Evolutionary conservation across 2,888 invertebrate species (phyloP).

Genomic region (Hyposoter dolosus): DNA sequence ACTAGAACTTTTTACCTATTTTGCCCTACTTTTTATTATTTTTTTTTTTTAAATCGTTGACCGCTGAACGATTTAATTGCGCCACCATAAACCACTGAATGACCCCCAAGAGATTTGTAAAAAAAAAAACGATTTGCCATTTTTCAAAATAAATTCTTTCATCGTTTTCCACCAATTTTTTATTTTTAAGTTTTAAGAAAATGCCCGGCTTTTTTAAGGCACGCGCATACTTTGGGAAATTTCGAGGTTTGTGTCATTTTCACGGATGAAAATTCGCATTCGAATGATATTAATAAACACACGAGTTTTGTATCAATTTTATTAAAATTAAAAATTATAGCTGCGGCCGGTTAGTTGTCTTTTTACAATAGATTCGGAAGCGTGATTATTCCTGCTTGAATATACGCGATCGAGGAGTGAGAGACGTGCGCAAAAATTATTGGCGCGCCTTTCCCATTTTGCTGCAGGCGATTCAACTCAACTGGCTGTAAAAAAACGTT

Average conservation of each 20-base stretch:
- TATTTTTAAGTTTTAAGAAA: too few relatives aligned
- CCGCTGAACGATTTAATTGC: too few relatives aligned
- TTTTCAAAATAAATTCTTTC: too few relatives aligned
- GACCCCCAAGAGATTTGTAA: too few relatives aligned
- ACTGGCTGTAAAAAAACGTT: conserved; percentile 76
- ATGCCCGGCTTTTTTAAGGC: too few relatives aligned
- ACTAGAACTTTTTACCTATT: too few relatives aligned
- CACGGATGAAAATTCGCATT: neutral
- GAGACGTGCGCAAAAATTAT: conserved; percentile 81
- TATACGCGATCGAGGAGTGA: conserved; percentile 78
- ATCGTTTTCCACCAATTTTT: too few relatives aligned
- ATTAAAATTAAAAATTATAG: conserved; percentile 42
- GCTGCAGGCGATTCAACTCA: conserved; percentile 79
- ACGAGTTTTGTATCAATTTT: conserved; percentile 24
- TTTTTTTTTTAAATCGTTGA: too few relatives aligned
- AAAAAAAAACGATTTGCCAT: too few relatives aligned
- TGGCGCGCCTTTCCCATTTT: conserved; percentile 79
- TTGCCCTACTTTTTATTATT: too few relatives aligned
- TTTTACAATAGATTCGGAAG: conserved; percentile 77
- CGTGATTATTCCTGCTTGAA: conserved; percentile 79
- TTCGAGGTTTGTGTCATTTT: neutral
- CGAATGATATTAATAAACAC: neutral
- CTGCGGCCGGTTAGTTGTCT: neutral
- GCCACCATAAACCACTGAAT: too few relatives aligned
- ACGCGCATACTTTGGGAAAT: neutral